Conservation (phyloP, 1,140 invertebrate species). For the Heliothis subflexa region DNA sequence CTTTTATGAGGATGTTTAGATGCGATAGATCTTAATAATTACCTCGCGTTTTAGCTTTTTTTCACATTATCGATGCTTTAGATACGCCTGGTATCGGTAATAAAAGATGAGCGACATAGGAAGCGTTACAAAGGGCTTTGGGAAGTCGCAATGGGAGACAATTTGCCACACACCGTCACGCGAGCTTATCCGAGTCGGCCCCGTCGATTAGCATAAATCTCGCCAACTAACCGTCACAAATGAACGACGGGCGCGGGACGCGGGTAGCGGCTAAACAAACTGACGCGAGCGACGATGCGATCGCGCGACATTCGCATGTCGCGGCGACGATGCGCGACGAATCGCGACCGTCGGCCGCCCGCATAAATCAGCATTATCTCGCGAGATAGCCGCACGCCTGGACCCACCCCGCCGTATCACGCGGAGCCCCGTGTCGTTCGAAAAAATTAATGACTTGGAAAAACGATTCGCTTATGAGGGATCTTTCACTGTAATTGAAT, state of each 20-base stretch:
- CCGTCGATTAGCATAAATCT: conserved; percentile 85
- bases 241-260: conserved; percentile 63
- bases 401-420: conserved; percentile 82
- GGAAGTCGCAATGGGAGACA: conserved; percentile 74
- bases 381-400: conserved; percentile 82
- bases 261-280: conserved; percentile 65
- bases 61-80: conserved; percentile 59
- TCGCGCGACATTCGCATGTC: conserved; percentile 70
- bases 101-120: conserved; percentile 65
- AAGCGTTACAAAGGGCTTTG: conserved; percentile 63
- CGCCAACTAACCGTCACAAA: conserved; percentile 83
- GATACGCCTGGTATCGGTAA: conserved; percentile 58
- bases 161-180: conserved; percentile 81
- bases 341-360: conserved; percentile 78
- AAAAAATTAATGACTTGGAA: conserved; percentile 86
- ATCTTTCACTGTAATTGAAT: conserved; percentile 86
- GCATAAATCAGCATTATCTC: conserved; percentile 86
- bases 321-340: conserved; percentile 79
- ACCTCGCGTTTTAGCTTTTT: conserved; percentile 53
- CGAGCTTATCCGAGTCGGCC: conserved; percentile 79
- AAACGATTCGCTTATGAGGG: conserved; percentile 86
- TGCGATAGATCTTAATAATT: conserved; percentile 42
- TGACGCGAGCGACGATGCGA: conserved; percentile 64
- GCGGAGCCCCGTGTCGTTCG: conserved; percentile 81
- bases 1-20: conserved; percentile 38